A percentile compares a stretch with the other conserved stretches of the same genome.
phyloP scores from a whole-genome alignment of 2,113 vertebrate species.

The Archocentrus centrarchus region DNA sequence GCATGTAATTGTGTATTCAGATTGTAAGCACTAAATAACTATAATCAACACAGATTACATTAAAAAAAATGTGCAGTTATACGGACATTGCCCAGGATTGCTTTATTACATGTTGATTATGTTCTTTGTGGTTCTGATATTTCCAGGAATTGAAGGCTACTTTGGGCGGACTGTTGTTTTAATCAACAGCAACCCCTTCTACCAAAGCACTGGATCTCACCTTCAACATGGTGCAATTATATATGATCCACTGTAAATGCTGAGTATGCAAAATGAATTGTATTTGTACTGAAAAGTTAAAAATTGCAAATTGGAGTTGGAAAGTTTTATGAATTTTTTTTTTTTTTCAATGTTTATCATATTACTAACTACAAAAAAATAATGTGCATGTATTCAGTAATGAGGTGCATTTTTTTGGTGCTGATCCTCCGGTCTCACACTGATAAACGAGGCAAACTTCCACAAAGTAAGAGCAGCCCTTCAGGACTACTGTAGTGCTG shows the following conservation, averaged over 20 bases:
- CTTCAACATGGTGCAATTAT: background rate
- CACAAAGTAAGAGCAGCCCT: background rate
- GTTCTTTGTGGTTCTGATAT: background rate
- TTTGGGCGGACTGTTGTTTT: background rate
- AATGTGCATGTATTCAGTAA: background rate
- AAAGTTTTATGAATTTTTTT: too few relatives aligned
- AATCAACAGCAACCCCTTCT: background rate
- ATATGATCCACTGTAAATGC: background rate
- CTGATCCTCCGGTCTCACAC: background rate
- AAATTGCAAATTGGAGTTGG: background rate
- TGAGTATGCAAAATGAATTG: background rate
- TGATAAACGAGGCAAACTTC: background rate
- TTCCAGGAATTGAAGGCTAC: background rate
- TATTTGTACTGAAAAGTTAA: background rate
- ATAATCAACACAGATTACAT: background rate
- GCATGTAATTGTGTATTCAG: background rate
- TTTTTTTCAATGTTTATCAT: background rate
- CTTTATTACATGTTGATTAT: background rate
- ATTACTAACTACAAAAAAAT: background rate
- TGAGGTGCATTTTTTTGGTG: background rate
- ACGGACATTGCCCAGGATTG: background rate
- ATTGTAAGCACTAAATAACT: too few relatives aligned
- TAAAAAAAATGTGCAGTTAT: background rate
- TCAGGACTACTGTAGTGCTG: background rate
- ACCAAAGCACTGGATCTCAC: background rate